Percentiles rank a stretch among this genome's conserved stretches.
Conservation (phyloP, 2,888 invertebrate species). For the Drosophila longiperda region DNA sequence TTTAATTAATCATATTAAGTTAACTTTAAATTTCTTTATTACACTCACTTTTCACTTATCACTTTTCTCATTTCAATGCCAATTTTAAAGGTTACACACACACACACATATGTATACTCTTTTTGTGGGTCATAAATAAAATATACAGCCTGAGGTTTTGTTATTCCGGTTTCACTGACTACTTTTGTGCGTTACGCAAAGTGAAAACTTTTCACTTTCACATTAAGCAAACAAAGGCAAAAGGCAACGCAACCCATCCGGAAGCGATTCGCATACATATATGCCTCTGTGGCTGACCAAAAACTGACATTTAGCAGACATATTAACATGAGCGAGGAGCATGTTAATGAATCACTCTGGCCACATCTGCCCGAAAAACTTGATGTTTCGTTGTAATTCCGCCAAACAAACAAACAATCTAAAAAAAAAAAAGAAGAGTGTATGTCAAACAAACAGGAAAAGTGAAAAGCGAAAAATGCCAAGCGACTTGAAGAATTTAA, state of each 20-base stretch:
- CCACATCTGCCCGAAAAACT: constrained; percentile 54
- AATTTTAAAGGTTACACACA: constrained; percentile 6
- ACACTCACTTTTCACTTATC: constrained; percentile 16
- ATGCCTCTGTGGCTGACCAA: constrained; percentile 46
- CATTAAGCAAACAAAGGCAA: constrained; percentile 24
- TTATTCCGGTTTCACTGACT: constrained; percentile 21
- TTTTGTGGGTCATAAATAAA: constrained; percentile 44
- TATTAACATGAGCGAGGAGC: constrained; percentile 61
- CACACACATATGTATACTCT: background rate
- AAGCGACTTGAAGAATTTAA: constrained; percentile 62
- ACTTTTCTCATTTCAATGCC: constrained; percentile 25
- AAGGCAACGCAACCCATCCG: constrained; percentile 1
- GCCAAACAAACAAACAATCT: background rate
- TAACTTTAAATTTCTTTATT: background rate
- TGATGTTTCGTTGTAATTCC: constrained; percentile 40
- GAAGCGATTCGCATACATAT: constrained; percentile 23
- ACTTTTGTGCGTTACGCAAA: constrained; percentile 26
- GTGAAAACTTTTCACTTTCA: constrained; percentile 56
- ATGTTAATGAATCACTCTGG: constrained; percentile 71
- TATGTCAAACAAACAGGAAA: constrained; percentile 22
- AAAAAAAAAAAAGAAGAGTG: background rate
- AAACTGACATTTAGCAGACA: constrained; percentile 58
- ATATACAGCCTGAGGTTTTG: constrained; percentile 37
- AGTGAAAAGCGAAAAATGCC: constrained; percentile 41
- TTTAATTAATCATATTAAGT: constrained; percentile 9